Percentiles rank a stretch among this genome's conserved stretches.
Evolutionary conservation across 1,140 invertebrate species (phyloP).

Genomic region (Melanaphis sacchari): DNA sequence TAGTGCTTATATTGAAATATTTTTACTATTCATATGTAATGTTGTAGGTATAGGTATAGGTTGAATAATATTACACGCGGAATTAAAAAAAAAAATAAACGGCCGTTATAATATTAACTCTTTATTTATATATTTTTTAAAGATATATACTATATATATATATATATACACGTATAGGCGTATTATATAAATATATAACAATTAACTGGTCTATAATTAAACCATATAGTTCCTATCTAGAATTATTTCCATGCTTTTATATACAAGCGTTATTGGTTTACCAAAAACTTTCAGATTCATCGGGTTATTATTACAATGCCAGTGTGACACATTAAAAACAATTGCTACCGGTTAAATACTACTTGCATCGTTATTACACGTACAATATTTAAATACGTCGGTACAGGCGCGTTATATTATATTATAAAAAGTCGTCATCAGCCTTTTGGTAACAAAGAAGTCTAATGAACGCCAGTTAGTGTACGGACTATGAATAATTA

Average conservation of each 20-base stretch:
- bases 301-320: background rate
- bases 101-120: background rate
- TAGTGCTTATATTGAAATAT: background rate
- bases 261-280: background rate
- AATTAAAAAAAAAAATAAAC: background rate
- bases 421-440: background rate
- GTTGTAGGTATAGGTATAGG: background rate
- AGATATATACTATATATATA: background rate
- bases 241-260: slow-evolving; percentile 32
- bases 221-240: background rate
- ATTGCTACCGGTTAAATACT: slow-evolving; percentile 27
- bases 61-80: background rate
- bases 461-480: background rate
- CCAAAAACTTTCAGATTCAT: slow-evolving; percentile 7
- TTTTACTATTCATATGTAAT: too few relatives aligned
- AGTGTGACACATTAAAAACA: slow-evolving; percentile 14
- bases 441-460: background rate
- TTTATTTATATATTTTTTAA: background rate
- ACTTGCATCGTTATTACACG: background rate
- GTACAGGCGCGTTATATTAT: background rate
- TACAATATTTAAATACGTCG: background rate
- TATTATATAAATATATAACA: background rate
- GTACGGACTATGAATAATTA: background rate
- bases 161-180: background rate
- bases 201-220: background rate